Evolutionary conservation across 1,140 invertebrate species (phyloP), one percentile per base, ranked within the genome.

Genomic region (Temnothorax curvispinosus): DNA sequence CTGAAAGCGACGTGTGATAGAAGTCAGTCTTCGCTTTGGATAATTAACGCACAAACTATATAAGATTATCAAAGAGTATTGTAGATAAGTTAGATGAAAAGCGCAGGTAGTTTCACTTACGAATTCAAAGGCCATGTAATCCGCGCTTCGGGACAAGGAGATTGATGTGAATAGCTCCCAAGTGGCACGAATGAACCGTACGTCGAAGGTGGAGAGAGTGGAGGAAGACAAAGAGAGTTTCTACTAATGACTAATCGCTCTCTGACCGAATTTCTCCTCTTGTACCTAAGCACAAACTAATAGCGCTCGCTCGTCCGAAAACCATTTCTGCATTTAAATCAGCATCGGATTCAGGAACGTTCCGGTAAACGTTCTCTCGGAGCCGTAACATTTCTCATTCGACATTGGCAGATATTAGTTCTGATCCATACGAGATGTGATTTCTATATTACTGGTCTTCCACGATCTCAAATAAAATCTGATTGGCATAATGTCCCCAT

Each of bases 171-270:
- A 89, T 87, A 62, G 82, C 80, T 85, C 89, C 76, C 87, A 9
- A 54, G 87, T 77, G 89, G 88, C 87, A 85, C 80, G 85, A 87
- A 87, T 65, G 89, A 89, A 74, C 69, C 56, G 88, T 47, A 77
- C 71, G 65, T 65, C 69, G 47, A 52, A 54, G 65, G 32, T 50
- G 7, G 27, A n/a, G n/a, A 15, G 32, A n/a, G n/a, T 18, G 15
- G 41, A 41, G 56, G 47, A 38, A 76, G 56, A 72, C 62, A 85
- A 54, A 27, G 69, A 69, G 78, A 75, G 50, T 72, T 62, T 54
- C 41, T 78, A 52, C 47, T 87, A 91, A 90, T 87, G 87, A 89
- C 89, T 87, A 90, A 91, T 91, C 89, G 89, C 86, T 89, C 81
- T 87, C 67, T 75, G 87, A 86, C 81, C 88, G 72, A 80, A 75